Evolutionary conservation across 92 coral and sea anemone genomes (phyloP), one percentile per base, ranked within the genome.

Genomic region (Palythoa heliodiscus): DNA sequence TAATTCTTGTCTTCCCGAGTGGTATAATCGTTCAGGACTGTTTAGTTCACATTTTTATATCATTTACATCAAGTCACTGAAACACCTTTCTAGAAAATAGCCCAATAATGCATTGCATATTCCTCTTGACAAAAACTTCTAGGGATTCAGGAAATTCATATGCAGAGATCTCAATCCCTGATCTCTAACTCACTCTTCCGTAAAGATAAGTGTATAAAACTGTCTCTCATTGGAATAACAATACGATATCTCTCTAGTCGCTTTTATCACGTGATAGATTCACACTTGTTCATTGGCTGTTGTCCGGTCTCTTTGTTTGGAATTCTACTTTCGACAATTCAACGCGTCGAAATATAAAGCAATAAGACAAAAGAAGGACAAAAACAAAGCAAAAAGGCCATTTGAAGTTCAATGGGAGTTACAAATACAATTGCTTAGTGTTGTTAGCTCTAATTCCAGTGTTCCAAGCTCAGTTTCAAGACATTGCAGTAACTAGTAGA

Each of bases 211-310:
- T 63, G 6, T 0, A 43, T 60, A 80, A 80, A 80, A 80, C 73
- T 39, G 60, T 78, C 83, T 10, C 61, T 64, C 74, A 80, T 80
- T 80, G 84, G 74, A 66, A 80, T 80, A 80, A 80, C 84, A 80
- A 80, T 80, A 66, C 23, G 74, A 20, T 43, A 67, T 8, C 61
- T 20, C 13, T 47, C 72, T 20, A 15, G 57, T 10, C 84, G 47
- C 43, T 80, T 80, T 64, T 25, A 69, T 80, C 84, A 80, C 74
- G 84, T 80, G 84, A 10, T 35, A 47, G 11, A 67, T 7, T 66
- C 23, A 13, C 16, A n/a, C 60, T 35, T 67, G 25, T 66, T 47
- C 22, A 80, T 80, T 80, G 84, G 84, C n/a, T 54, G 40, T 66
- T 48, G 2, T 11, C 19, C 66, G 13, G 8, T 20, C 61, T 14